Percentiles rank a stretch among this genome's conserved stretches.
Conservation (phyloP, 1,140 invertebrate species). For the Limonius californicus region DNA sequence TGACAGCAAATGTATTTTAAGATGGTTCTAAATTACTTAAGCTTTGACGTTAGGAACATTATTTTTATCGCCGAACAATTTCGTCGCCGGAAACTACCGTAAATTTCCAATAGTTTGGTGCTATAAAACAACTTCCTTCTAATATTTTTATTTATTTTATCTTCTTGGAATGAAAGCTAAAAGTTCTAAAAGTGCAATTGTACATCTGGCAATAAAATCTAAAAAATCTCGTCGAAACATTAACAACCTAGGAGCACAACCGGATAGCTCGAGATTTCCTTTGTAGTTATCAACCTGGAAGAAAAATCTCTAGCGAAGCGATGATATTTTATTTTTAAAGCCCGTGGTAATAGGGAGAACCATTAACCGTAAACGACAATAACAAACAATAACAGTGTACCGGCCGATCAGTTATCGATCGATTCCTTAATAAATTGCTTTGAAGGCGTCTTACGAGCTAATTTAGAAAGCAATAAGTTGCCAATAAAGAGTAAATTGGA, state of each 20-base stretch:
- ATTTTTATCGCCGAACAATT: too few relatives aligned
- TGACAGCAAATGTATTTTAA: too few relatives aligned
- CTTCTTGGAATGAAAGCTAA: not conserved
- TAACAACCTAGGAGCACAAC: not conserved
- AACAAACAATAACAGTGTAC: conserved; percentile 3
- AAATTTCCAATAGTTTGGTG: too few relatives aligned
- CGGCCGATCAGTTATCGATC: not conserved
- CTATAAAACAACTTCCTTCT: conserved; percentile 1
- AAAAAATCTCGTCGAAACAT: not conserved
- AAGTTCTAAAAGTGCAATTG: conserved; percentile 11
- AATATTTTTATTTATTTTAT: conserved; percentile 1
- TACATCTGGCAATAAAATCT: not conserved
- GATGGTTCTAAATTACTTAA: too few relatives aligned
- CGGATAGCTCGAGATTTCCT: not conserved
- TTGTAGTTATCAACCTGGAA: not conserved
- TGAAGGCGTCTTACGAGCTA: conserved; percentile 4
- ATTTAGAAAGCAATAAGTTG: conserved; percentile 12
- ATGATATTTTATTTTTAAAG: conserved; percentile 5
- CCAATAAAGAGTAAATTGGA: conserved; percentile 7
- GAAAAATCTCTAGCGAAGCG: not conserved
- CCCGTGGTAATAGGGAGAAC: not conserved
- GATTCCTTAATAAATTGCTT: conserved; percentile 8
- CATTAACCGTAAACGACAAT: conserved; percentile 3
- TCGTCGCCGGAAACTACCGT: too few relatives aligned
- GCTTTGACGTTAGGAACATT: too few relatives aligned